Evolutionary conservation across 2,113 vertebrate species (phyloP).

Genomic region (Mastomys natalensis): DNA sequence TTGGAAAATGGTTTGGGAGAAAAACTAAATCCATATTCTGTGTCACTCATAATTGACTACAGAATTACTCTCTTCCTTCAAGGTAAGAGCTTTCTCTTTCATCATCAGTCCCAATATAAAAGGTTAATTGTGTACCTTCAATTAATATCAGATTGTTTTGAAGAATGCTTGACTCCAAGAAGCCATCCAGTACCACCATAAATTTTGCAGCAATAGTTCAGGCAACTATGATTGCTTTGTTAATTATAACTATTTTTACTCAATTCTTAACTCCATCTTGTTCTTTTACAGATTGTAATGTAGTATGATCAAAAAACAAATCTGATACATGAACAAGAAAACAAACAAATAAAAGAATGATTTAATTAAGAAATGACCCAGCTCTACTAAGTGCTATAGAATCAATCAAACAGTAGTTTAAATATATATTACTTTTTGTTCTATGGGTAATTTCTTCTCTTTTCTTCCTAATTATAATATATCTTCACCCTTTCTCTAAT

Average conservation of each 20-base stretch:
- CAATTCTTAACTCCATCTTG: background rate
- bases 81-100: background rate
- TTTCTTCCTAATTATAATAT: background rate
- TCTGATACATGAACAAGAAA: background rate
- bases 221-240: background rate
- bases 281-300: background rate
- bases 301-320: background rate
- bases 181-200: background rate
- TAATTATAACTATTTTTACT: background rate
- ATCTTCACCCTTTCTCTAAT: background rate
- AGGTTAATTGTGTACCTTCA: background rate
- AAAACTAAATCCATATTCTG: background rate
- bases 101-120: background rate
- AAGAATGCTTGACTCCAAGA: background rate
- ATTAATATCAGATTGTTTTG: background rate
- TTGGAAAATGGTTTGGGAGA: background rate
- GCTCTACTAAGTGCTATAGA: background rate
- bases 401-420: constrained; percentile 26
- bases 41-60: background rate
- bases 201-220: background rate
- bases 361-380: constrained; percentile 26
- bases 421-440: background rate
- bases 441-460: background rate
- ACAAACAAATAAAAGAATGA: background rate
- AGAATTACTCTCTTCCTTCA: background rate